These are phyloP conservation scores for Xyliphius kryptos DNA, from an alignment of 2,113 vertebrate species.

Conservation along the genomic window DNA sequence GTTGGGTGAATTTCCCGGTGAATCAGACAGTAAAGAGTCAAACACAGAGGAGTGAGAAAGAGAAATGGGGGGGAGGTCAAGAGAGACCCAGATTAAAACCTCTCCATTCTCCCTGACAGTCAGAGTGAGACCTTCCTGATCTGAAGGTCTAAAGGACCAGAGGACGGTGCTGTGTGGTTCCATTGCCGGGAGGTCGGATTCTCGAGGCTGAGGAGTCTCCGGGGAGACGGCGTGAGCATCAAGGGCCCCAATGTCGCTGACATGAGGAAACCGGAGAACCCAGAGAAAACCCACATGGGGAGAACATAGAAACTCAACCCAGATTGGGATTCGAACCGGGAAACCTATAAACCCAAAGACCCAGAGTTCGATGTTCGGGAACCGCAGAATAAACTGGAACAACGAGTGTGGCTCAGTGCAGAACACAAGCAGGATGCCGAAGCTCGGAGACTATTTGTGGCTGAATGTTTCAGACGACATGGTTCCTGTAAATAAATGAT, in stretches of 20 bases:
- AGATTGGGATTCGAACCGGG: no score
- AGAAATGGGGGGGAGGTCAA: no score
- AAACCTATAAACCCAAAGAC: no score
- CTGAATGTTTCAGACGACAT: slow-evolving; percentile 23
- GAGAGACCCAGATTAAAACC: no score
- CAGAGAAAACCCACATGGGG: no score
- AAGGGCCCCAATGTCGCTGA: slow-evolving; percentile 58
- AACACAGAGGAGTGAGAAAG: slow-evolving; percentile 2
- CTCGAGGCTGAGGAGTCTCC: slow-evolving; percentile 41
- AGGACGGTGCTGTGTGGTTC: background rate
- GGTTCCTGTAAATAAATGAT: slow-evolving; percentile 40
- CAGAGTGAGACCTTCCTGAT: no score
- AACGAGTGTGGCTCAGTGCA: background rate
- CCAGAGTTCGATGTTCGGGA: no score
- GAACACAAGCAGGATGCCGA: background rate
- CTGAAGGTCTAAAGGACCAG: slow-evolving; percentile 18
- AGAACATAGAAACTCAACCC: no score
- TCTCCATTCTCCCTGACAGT: no score
- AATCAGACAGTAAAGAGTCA: background rate
- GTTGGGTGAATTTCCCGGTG: slow-evolving; percentile 44
- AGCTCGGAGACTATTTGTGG: background rate
- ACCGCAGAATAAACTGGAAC: no score
- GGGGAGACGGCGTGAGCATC: slow-evolving; percentile 52
- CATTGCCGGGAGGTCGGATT: slow-evolving; percentile 18
- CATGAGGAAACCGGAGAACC: no score